phyloP scores from a whole-genome alignment of 1,140 invertebrate genomes.

The Polypedilum vanderplanki region DNA sequence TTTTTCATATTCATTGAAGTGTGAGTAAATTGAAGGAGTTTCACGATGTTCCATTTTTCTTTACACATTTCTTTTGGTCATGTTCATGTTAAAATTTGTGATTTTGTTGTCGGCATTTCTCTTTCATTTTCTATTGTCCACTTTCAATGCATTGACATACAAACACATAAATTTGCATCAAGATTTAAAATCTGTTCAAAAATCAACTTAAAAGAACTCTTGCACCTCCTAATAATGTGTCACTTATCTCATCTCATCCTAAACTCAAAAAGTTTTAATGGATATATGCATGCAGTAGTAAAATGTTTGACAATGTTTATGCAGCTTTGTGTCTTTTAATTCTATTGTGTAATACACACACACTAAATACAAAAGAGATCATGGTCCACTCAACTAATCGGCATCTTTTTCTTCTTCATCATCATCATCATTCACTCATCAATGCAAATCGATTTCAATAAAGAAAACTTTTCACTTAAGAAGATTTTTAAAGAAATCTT shows the following conservation, averaged over 20 bases:
- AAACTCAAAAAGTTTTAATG: not conserved
- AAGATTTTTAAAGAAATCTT: not conserved
- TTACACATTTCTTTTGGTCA: not conserved
- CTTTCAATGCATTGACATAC: not conserved
- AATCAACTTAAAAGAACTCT: not conserved
- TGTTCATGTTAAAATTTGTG: not conserved
- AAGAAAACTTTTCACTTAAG: not conserved
- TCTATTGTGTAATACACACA: not conserved
- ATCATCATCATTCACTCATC: not conserved
- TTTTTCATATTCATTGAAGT: not conserved
- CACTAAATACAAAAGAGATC: not conserved
- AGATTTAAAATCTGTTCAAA: not conserved
- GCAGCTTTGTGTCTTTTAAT: constrained; percentile 1
- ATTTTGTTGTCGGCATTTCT: not conserved
- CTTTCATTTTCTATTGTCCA: not conserved
- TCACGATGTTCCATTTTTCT: constrained; percentile 12
- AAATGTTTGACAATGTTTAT: constrained; percentile 4
- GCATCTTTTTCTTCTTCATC: not conserved
- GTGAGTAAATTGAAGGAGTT: constrained; percentile 5
- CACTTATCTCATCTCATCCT: not conserved
- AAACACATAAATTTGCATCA: not conserved
- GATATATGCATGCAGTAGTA: not conserved
- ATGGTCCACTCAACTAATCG: not conserved
- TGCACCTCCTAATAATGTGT: constrained; percentile 5
- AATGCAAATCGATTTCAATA: not conserved